Conservation (phyloP, 2,797 vertebrate genomes). For the Simalia tracyae region DNA sequence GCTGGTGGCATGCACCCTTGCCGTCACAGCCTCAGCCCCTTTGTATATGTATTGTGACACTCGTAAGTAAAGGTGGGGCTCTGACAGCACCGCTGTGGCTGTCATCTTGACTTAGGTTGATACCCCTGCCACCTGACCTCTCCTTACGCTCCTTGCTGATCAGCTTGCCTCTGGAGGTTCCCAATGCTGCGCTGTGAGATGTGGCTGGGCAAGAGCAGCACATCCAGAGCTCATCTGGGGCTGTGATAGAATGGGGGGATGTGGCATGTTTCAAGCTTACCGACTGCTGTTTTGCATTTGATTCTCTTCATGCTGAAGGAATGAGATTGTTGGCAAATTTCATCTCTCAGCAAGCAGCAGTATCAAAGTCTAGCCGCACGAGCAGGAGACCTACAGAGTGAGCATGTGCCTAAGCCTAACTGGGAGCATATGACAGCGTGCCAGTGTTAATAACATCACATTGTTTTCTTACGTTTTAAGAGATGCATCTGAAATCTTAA, state of each 20-base stretch:
- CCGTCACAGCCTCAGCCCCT: background rate
- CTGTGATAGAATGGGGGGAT: no score
- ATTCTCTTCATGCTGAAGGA: background rate
- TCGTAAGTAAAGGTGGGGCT: background rate
- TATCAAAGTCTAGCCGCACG: background rate
- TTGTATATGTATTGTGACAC: background rate
- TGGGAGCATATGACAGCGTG: background rate
- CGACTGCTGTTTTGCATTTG: background rate
- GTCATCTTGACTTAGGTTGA: no score
- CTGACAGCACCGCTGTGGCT: background rate
- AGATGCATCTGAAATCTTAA: background rate
- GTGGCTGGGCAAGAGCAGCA: background rate
- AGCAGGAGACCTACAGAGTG: background rate
- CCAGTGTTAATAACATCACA: background rate
- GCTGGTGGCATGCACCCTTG: background rate
- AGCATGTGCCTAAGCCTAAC: background rate
- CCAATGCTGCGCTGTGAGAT: background rate
- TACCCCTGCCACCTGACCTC: no score
- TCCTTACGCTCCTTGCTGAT: background rate
- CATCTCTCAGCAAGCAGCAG: background rate
- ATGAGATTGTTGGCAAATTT: no score
- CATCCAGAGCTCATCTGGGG: background rate
- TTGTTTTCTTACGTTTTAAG: background rate
- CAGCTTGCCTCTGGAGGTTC: background rate
- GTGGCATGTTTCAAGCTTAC: background rate